Conservation (phyloP, 2,113 vertebrate genomes). For the Saccopteryx leptura region DNA sequence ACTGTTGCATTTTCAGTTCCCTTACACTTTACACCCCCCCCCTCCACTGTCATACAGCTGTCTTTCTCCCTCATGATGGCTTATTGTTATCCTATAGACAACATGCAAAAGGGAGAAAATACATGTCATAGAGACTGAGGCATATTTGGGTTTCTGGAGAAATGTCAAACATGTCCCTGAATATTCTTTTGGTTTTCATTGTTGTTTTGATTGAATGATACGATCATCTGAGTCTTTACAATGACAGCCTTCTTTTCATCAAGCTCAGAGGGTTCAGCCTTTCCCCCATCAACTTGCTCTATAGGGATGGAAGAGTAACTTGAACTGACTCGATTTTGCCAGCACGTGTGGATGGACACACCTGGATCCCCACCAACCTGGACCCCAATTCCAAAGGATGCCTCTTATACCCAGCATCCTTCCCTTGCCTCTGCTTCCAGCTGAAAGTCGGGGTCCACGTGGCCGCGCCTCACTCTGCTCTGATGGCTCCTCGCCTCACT, state of each 20-base stretch:
- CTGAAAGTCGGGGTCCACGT: fast-evolving
- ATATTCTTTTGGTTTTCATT: slow-evolving; percentile 43
- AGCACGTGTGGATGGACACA: neutral
- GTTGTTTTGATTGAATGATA: neutral
- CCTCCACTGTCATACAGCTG: neutral
- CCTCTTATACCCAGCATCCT: fast-evolving
- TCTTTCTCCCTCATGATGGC: neutral
- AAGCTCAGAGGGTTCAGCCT: neutral
- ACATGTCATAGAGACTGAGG: neutral
- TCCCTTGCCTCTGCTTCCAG: neutral
- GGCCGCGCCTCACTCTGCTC: neutral
- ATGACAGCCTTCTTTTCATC: neutral
- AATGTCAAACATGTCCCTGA: neutral
- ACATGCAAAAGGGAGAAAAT: slow-evolving; percentile 49
- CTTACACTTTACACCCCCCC: neutral
- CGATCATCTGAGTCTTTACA: neutral
- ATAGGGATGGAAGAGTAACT: neutral
- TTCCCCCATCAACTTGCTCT: neutral
- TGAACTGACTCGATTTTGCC: neutral
- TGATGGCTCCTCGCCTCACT: neutral
- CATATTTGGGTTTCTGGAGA: slow-evolving; percentile 43
- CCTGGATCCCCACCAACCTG: too few species aligned
- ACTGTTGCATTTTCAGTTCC: neutral
- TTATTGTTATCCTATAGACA: slow-evolving; percentile 49
- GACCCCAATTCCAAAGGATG: fast-evolving